These are phyloP conservation scores for Nymphalis urticae DNA, from an alignment of 2,888 invertebrate species.

Conservation along the genomic window DNA sequence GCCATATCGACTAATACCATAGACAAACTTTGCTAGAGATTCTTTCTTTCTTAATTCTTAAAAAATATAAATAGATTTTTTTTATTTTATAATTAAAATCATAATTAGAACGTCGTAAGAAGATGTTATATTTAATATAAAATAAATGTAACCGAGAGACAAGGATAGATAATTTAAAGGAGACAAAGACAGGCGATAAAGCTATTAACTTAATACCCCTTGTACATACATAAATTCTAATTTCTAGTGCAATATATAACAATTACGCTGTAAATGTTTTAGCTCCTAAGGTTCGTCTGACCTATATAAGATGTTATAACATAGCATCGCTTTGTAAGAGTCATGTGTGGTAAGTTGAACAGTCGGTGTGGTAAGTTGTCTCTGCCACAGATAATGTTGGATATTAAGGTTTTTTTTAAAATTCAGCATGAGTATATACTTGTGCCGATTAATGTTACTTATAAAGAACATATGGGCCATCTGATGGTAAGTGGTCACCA, in stretches of 20 bases:
- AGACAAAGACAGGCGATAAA: constrained; percentile 24
- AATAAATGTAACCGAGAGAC: not conserved
- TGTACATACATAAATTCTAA: constrained; percentile 39
- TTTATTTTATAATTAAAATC: not conserved
- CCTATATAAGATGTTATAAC: constrained; percentile 51
- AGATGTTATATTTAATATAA: not conserved
- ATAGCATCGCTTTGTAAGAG: not conserved
- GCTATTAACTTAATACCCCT: constrained; percentile 30
- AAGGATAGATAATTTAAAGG: constrained; percentile 12
- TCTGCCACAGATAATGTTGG: not conserved
- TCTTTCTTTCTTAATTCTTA: too few relatives aligned
- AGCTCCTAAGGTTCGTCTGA: constrained; percentile 47
- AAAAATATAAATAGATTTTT: too few relatives aligned
- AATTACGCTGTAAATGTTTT: constrained; percentile 38
- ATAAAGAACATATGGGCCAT: too few relatives aligned
- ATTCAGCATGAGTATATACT: too few relatives aligned
- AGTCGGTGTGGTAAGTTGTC: not conserved
- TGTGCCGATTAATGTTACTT: too few relatives aligned
- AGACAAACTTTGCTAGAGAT: too few relatives aligned
- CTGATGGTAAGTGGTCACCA: too few relatives aligned
- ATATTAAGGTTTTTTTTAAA: too few relatives aligned
- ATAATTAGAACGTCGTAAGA: not conserved
- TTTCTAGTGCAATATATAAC: constrained; percentile 39
- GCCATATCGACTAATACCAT: too few relatives aligned
- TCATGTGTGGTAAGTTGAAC: not conserved